Base-by-base conservation (phyloP, 2,888 invertebrate species). In the Spatulosminthurus flaviceps region DNA sequence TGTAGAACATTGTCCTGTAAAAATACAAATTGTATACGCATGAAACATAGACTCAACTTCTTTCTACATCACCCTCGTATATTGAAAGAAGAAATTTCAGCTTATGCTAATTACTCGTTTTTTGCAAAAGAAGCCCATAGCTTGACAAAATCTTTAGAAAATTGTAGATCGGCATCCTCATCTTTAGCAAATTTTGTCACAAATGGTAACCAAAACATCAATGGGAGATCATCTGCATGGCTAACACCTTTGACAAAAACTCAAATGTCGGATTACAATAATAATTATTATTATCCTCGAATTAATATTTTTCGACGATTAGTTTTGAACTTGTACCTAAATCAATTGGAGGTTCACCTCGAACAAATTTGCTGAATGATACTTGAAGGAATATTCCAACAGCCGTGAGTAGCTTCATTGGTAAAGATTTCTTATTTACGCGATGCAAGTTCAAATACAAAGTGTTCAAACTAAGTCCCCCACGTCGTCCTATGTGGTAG, bases 71-170 rank as follows among this genome's bases (percentile, higher is more conserved):
- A 34, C n/a, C n/a, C n/a, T n/a, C n/a, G n/a, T n/a, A n/a, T n/a
- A n/a, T n/a, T n/a, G n/a, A n/a, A n/a, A 34, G 9, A 34, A 34
- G 34, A 34, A 34, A 7, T 34, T n/a, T n/a, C n/a, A n/a, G n/a
- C n/a, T n/a, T n/a, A n/a, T n/a, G n/a, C n/a, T n/a, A n/a, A 34
- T 51, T n/a, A 51, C 51, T 51, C 51, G 16, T 51, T n/a, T 64
- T 64, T 22, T 11, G 64, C 64, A 26, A 64, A 64, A 4, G 21
- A 21, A 4, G 24, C 26, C 64, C 64, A 64, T 2, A 64, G 24
- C 24, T 26, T 22, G 24, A 64, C 64, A 11, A 64, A 13, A 24
- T 64, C 64, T n/a, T 64, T 64, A n/a, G 64, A 64, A 16, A 64
- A 64, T 26, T 64, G 2, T 5, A 24, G 11, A 11, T 24, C 24